Percentiles rank a stretch among this genome's conserved stretches.
These are phyloP conservation scores for Diploptera punctata DNA, from an alignment of 2,888 invertebrate species.

Conservation along the genomic window DNA sequence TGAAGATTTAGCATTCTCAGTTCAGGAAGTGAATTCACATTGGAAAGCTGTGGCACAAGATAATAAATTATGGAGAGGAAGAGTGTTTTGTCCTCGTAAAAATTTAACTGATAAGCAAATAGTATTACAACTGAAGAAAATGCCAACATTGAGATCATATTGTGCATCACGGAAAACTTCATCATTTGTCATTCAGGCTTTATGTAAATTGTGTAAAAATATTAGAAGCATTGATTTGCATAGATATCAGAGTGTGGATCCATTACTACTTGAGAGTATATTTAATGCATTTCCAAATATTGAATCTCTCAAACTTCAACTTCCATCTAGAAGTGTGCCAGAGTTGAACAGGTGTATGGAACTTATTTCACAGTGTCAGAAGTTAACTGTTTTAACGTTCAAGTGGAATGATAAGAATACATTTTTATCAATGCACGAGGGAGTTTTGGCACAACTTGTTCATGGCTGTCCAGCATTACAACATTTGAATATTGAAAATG, in stretches of 20 bases:
- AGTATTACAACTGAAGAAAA: background rate
- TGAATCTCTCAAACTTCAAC: background rate
- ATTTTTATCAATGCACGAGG: too few species aligned
- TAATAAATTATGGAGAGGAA: background rate
- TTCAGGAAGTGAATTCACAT: background rate
- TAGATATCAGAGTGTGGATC: background rate
- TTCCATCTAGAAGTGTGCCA: too few species aligned
- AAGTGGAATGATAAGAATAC: too few species aligned
- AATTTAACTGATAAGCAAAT: conserved; percentile 6
- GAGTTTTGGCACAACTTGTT: background rate
- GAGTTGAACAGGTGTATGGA: too few species aligned
- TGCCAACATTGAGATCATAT: background rate
- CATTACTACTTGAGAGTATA: too few species aligned
- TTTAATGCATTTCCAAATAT: background rate
- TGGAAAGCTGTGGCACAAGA: conserved; percentile 10
- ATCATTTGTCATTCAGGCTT: background rate
- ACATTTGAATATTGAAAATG: background rate
- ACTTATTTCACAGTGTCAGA: too few species aligned
- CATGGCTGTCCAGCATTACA: conserved; percentile 13
- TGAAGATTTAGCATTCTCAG: background rate
- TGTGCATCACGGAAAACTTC: background rate
- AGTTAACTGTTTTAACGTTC: too few species aligned
- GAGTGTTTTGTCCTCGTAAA: background rate
- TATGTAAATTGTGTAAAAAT: background rate
- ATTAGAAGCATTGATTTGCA: background rate